Evolutionary conservation across 2,797 vertebrate species (phyloP).

Genomic region (Distichodus sexfasciatus): DNA sequence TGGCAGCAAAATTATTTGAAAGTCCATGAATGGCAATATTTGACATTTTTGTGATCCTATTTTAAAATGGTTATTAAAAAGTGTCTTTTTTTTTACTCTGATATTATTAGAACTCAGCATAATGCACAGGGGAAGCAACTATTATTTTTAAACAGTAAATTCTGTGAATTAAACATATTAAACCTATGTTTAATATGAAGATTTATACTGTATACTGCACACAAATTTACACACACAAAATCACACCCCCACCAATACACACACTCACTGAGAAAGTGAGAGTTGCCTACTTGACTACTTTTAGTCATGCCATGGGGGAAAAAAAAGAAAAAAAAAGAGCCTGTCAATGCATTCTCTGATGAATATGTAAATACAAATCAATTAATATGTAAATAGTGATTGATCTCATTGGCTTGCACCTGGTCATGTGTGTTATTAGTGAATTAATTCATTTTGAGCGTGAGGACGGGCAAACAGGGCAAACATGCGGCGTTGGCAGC

Average conservation of each 20-base stretch:
- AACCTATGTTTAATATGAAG: no score
- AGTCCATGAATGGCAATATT: no score
- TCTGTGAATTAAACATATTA: no score
- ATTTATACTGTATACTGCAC: neutral
- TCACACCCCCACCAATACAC: neutral
- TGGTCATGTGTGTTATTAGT: constrained; percentile 15
- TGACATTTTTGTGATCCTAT: no score
- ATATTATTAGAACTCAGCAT: no score
- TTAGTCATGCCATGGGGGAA: neutral
- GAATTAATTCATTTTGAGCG: constrained; percentile 16
- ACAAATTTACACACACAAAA: no score
- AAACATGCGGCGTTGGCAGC: constrained; percentile 32
- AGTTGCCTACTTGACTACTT: constrained; percentile 7
- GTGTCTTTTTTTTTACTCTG: no score
- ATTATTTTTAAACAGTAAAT: no score
- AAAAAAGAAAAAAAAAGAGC: neutral
- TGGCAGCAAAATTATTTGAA: no score
- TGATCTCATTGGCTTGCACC: constrained; percentile 26
- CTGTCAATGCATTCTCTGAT: constrained; percentile 5
- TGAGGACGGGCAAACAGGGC: constrained; percentile 4
- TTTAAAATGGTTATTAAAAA: no score
- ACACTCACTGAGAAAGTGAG: neutral
- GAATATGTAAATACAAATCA: constrained; percentile 34
- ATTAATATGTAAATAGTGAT: constrained; percentile 47
- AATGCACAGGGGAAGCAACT: no score